Conservation (phyloP, 2,888 invertebrate genomes). For the Amaurobius ferox region DNA sequence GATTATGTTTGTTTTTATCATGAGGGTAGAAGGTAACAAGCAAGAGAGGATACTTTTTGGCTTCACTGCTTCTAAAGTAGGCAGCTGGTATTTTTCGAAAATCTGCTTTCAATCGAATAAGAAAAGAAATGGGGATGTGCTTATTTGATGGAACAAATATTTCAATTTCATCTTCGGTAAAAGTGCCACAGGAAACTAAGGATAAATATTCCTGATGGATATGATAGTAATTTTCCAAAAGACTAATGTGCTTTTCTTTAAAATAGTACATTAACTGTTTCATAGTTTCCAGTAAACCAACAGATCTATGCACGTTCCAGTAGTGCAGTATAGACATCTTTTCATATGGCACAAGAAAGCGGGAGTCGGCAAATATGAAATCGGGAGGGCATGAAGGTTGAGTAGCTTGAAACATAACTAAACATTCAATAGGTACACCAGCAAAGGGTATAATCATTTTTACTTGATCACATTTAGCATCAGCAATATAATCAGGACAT, state of each 20-base stretch:
- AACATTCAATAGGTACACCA: slow-evolving; percentile 33
- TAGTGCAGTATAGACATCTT: slow-evolving; percentile 18
- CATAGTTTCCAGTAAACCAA: slow-evolving; percentile 22
- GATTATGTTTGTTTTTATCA: slow-evolving; percentile 10
- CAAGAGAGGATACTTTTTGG: slow-evolving; percentile 12
- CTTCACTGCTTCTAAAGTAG: slow-evolving; percentile 8
- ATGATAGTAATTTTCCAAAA: slow-evolving; percentile 30
- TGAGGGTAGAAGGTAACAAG: slow-evolving; percentile 34
- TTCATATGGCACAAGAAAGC: slow-evolving; percentile 38
- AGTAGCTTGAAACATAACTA: slow-evolving; percentile 47
- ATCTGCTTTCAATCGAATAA: slow-evolving; percentile 38
- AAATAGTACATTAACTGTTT: slow-evolving; percentile 40
- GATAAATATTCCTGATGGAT: slow-evolving; percentile 38
- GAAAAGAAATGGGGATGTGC: slow-evolving; percentile 29
- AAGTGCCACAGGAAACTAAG: slow-evolving; percentile 27
- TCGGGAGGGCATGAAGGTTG: slow-evolving; percentile 45
- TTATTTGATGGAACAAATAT: slow-evolving; percentile 29
- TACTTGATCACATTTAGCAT: slow-evolving; percentile 40
- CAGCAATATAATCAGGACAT: slow-evolving; percentile 7
- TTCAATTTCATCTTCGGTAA: slow-evolving; percentile 58
- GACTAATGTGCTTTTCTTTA: slow-evolving; percentile 34
- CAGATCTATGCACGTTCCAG: slow-evolving; percentile 32
- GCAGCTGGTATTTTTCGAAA: slow-evolving; percentile 25
- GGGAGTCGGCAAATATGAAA: slow-evolving; percentile 41
- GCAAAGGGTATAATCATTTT: slow-evolving; percentile 42